phyloP scores from a whole-genome alignment of 35 echinoderm and acorn worm genomes.

The Eucidaris tribuloides region DNA sequence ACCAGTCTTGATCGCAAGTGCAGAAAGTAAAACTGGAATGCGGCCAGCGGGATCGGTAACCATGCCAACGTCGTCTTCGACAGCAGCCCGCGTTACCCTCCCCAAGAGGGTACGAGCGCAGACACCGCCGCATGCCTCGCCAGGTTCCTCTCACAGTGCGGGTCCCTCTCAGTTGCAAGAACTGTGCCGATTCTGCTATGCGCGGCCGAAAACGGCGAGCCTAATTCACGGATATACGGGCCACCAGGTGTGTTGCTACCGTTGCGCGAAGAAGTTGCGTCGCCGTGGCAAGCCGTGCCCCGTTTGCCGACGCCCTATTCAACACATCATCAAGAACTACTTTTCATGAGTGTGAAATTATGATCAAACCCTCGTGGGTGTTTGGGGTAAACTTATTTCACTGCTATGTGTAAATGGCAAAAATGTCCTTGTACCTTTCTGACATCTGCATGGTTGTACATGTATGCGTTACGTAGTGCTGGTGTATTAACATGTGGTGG shows the following conservation, averaged over 20 bases:
- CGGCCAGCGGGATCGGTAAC: too few species aligned
- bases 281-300: conserved; percentile 90
- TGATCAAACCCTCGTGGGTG: background rate
- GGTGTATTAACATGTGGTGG: too few species aligned
- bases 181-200: conserved; percentile 73
- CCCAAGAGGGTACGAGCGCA: background rate
- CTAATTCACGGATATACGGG: conserved; percentile 88
- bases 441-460: too few species aligned
- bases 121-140: background rate
- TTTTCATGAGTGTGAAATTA: background rate
- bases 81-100: background rate
- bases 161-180: background rate
- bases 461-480: too few species aligned
- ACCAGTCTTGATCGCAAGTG: too few species aligned
- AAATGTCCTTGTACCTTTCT: too few species aligned
- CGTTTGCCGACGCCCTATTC: conserved; percentile 83
- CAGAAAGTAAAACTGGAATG: too few species aligned
- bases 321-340: conserved; percentile 84
- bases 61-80: background rate
- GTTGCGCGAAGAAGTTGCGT: conserved; percentile 88
- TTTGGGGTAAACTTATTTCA: too few species aligned
- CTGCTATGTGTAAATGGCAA: too few species aligned
- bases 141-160: background rate
- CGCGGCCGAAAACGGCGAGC: conserved; percentile 68
- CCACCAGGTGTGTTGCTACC: conserved; percentile 93